A percentile compares a stretch with the other conserved stretches of the same genome.
Conservation (phyloP, 2,113 vertebrate genomes). For the Indicator maculatus region DNA sequence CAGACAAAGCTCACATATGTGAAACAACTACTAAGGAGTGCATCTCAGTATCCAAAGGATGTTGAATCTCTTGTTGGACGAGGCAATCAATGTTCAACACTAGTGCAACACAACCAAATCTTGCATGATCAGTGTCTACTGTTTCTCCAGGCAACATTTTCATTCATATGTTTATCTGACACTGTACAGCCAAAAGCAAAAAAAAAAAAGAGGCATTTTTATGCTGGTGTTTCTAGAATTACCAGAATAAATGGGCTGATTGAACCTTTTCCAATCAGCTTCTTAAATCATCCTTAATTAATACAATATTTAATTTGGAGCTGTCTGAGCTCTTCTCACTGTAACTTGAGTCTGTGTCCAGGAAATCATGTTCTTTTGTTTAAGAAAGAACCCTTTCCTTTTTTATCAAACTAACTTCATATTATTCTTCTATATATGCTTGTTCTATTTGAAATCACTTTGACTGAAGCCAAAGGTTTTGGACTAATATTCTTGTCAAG, state of each 20-base stretch:
- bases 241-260: constrained; percentile 12
- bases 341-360: constrained; percentile 6
- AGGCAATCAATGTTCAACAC: neutral
- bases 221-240: constrained; percentile 17
- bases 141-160: neutral
- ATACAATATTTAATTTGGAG: constrained; percentile 27
- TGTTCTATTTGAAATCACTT: constrained; percentile 4
- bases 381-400: neutral
- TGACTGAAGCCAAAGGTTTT: constrained; percentile 17
- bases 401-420: neutral
- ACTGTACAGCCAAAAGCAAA: neutral
- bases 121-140: neutral
- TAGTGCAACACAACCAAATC: neutral
- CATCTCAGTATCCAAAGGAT: neutral
- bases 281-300: constrained; percentile 41
- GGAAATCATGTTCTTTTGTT: constrained; percentile 20
- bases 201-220: neutral
- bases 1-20: constrained; percentile 85
- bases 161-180: neutral
- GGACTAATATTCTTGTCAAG: neutral
- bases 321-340: constrained; percentile 37
- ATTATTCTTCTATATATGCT: neutral
- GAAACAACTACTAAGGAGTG: constrained; percentile 16
- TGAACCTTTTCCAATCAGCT: constrained; percentile 41
- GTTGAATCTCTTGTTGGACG: neutral